phyloP scores from a whole-genome alignment of 2,797 vertebrate species.

The Mico argentatus region DNA sequence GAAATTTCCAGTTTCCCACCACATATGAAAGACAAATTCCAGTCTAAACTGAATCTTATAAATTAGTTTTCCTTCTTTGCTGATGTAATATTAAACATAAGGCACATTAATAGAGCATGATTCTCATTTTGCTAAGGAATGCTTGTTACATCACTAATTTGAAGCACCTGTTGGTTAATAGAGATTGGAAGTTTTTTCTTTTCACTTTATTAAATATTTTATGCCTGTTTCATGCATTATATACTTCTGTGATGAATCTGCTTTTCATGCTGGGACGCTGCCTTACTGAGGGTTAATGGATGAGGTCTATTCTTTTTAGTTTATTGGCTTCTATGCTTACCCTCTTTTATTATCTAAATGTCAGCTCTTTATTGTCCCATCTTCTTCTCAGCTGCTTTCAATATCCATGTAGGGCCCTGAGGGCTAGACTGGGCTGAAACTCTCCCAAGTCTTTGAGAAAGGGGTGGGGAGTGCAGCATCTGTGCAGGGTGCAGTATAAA shows the following conservation, averaged over 20 bases:
- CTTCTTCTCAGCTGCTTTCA: slow-evolving; percentile 5
- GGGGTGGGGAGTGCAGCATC: too few species aligned
- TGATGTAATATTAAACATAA: neutral
- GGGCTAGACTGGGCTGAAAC: neutral
- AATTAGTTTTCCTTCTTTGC: neutral
- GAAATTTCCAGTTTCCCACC: neutral
- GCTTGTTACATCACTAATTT: slow-evolving; percentile 1
- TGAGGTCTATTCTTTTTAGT: neutral
- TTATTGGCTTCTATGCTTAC: neutral
- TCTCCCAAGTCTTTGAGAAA: neutral
- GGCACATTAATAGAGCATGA: neutral
- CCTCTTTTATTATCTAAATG: slow-evolving; percentile 4
- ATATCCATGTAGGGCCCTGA: neutral
- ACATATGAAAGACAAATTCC: neutral
- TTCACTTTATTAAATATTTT: slow-evolving; percentile 22
- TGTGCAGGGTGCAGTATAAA: neutral
- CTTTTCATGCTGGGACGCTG: neutral
- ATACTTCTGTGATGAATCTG: neutral
- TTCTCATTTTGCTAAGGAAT: slow-evolving; percentile 9
- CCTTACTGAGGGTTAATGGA: neutral
- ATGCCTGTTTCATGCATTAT: neutral
- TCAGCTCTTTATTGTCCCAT: neutral
- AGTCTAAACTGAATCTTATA: neutral
- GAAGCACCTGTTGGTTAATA: slow-evolving; percentile 15
- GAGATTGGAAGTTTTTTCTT: neutral